Conservation (phyloP, 2,113 vertebrate genomes). For the Channa argus region DNA sequence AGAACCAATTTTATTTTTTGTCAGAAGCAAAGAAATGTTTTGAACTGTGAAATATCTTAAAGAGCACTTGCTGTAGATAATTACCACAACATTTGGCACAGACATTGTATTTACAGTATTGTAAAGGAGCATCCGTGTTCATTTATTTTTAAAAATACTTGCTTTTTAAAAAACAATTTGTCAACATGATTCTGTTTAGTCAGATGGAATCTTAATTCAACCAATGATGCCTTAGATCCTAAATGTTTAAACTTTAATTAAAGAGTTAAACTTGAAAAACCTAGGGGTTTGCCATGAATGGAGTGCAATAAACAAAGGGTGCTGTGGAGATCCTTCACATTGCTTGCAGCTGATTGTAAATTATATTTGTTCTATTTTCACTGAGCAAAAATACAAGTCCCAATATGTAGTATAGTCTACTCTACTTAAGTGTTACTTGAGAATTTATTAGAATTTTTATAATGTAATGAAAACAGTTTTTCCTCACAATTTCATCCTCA, state of each 20-base stretch:
- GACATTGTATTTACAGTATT: conserved; percentile 12
- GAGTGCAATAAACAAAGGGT: conserved; percentile 49
- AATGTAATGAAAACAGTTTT: background rate
- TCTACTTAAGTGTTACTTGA: conserved; percentile 17
- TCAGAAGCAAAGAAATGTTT: conserved; percentile 44
- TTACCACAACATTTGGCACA: conserved; percentile 66
- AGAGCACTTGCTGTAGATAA: conserved; percentile 84
- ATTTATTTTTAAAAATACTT: too few species aligned
- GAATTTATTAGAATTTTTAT: conserved; percentile 30
- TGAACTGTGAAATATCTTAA: conserved; percentile 76
- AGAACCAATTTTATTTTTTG: conserved; percentile 41
- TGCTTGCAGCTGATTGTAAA: conserved; percentile 51
- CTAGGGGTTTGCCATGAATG: conserved; percentile 1
- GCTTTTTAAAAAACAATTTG: conserved; percentile 23
- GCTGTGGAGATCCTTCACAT: conserved; percentile 53
- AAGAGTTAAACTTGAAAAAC: conserved; percentile 50
- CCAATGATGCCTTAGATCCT: background rate
- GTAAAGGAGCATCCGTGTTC: too few species aligned
- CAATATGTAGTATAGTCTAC: background rate
- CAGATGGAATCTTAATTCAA: conserved; percentile 26
- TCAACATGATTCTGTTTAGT: conserved; percentile 9
- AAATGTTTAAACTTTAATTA: conserved; percentile 19
- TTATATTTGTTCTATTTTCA: conserved; percentile 37
- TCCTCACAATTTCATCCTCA: background rate
- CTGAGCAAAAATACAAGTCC: conserved; percentile 16